Conservation (phyloP, 1,140 invertebrate species). For the Bicyclus anynana region DNA sequence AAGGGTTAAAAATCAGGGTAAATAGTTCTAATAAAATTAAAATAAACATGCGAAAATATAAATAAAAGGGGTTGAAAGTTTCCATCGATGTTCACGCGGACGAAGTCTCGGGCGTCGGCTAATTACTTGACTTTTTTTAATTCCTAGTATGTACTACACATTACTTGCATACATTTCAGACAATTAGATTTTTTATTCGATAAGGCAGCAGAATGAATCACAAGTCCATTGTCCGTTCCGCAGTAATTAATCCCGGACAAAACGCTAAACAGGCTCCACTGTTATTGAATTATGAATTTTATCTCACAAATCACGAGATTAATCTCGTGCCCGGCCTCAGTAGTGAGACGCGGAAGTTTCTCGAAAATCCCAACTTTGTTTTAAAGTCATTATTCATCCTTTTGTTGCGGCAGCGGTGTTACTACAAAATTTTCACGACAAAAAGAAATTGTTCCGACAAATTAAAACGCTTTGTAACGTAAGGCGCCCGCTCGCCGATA, state of each 20-base stretch:
- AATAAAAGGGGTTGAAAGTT: no score
- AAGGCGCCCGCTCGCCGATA: constrained; percentile 31
- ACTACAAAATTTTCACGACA: constrained; percentile 66
- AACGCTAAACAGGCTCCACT: not conserved
- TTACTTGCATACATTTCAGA: no score
- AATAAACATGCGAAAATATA: no score
- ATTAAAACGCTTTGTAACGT: constrained; percentile 69
- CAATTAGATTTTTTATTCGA: no score
- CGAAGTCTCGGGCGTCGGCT: no score
- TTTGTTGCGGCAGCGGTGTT: constrained; percentile 50
- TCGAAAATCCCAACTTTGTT: constrained; percentile 70
- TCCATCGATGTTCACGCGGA: no score
- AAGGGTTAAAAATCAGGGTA: no score
- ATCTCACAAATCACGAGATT: constrained; percentile 54
- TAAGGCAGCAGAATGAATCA: constrained; percentile 2
- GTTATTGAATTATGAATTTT: constrained; percentile 24
- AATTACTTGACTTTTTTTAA: no score
- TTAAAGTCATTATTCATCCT: constrained; percentile 71
- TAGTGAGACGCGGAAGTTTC: constrained; percentile 47
- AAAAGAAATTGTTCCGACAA: constrained; percentile 68
- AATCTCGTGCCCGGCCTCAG: constrained; percentile 43
- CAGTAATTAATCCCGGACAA: not conserved
- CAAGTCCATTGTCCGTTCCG: not conserved
- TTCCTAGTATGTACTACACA: no score
- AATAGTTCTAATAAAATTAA: no score